A percentile compares a stretch with the other conserved stretches of the same genome.
Conservation (phyloP, 2,113 vertebrate species). For the Prunella fulvescens region DNA sequence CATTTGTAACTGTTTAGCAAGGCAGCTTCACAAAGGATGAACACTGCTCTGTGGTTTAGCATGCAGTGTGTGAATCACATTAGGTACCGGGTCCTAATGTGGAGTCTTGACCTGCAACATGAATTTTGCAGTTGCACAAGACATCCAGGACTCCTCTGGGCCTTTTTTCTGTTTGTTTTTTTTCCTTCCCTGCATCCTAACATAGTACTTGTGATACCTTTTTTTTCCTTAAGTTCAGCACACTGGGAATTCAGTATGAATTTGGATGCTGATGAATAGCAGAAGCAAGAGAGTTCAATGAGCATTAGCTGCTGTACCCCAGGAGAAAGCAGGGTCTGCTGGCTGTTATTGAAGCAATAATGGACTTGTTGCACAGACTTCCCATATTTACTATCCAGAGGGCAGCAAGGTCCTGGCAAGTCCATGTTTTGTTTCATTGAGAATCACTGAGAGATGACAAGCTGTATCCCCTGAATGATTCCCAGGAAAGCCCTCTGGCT, state of each 20-base stretch:
- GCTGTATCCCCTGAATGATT: not conserved
- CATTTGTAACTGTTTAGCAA: not conserved
- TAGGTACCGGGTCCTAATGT: rapidly evolving
- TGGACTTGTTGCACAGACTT: not conserved
- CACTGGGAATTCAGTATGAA: not conserved
- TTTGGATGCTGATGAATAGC: not conserved
- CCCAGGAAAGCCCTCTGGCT: not conserved
- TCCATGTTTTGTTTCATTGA: not conserved
- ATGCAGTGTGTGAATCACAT: not conserved
- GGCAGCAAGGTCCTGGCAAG: not conserved
- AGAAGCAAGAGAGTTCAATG: not conserved
- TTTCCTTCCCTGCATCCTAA: not conserved
- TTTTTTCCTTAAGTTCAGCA: not conserved
- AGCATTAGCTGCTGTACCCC: not conserved
- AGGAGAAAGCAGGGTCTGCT: not conserved
- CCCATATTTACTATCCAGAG: not conserved
- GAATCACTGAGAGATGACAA: not conserved
- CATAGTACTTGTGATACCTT: not conserved
- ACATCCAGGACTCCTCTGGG: not conserved
- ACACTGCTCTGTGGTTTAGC: not conserved
- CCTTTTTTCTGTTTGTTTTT: not conserved
- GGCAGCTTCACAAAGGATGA: not conserved
- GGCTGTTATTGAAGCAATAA: not conserved
- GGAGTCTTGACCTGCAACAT: not conserved
- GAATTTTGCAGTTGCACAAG: not conserved